These are phyloP conservation scores for Lepidocolaptes lacrymiger DNA, from an alignment of 2,797 vertebrate species.

Conservation along the genomic window DNA sequence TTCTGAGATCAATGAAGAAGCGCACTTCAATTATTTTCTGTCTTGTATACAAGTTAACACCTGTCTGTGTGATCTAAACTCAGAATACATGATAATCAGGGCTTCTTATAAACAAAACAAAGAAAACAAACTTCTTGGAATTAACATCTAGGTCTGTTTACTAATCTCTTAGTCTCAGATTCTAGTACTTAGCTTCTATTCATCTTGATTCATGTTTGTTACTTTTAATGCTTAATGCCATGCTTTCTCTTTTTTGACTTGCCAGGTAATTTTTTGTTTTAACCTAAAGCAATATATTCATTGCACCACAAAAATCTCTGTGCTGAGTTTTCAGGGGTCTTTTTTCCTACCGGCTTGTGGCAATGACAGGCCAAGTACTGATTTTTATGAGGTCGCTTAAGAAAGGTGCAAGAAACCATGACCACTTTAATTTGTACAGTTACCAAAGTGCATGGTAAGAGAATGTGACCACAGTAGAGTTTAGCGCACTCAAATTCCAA, in stretches of 20 bases:
- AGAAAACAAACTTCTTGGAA: slow-evolving; percentile 36
- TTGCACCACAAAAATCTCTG: background rate
- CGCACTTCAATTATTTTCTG: background rate
- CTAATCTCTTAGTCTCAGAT: slow-evolving; percentile 24
- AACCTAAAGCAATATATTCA: background rate
- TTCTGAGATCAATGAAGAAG: background rate
- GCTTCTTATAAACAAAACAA: slow-evolving; percentile 25
- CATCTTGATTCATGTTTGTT: slow-evolving; percentile 38
- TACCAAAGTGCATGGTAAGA: background rate
- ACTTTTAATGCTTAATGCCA: slow-evolving; percentile 8
- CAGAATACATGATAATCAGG: background rate
- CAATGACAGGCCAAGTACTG: background rate
- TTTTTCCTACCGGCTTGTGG: background rate
- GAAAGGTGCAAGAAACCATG: background rate
- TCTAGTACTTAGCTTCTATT: slow-evolving; percentile 29
- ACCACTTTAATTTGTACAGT: background rate
- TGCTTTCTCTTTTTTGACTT: background rate
- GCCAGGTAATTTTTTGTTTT: slow-evolving; percentile 50
- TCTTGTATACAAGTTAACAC: slow-evolving; percentile 20
- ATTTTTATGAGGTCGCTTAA: background rate
- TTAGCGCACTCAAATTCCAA: background rate
- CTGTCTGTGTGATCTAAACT: slow-evolving; percentile 16
- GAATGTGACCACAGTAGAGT: background rate
- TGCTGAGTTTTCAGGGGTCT: background rate
- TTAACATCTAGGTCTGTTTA: slow-evolving; percentile 54